phyloP scores from a whole-genome alignment of 2,797 vertebrate genomes.

The Falco concolor region DNA sequence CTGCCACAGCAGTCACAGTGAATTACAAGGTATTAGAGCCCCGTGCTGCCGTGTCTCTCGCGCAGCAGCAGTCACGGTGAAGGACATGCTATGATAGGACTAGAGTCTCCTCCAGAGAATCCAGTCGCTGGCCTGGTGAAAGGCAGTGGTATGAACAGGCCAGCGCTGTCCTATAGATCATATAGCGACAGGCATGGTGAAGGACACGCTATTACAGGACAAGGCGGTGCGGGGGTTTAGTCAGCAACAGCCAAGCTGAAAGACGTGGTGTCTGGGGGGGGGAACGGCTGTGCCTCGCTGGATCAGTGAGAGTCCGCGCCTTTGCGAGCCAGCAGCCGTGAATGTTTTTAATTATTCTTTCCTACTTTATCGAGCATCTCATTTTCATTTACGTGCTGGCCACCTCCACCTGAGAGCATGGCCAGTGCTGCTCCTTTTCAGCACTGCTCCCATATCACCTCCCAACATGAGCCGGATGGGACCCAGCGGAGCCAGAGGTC shows the following conservation, averaged over 20 bases:
- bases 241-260: neutral
- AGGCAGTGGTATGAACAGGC: neutral
- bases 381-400: neutral
- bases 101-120: constrained; percentile 27
- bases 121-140: neutral
- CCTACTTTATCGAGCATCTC: constrained; percentile 25
- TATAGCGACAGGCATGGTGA: neutral
- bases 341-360: constrained; percentile 24
- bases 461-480: neutral
- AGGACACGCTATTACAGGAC: constrained; percentile 23
- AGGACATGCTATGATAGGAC: constrained; percentile 59
- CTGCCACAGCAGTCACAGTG: constrained; percentile 57
- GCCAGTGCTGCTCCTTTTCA: neutral
- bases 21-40: constrained; percentile 62
- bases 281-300: neutral
- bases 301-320: neutral
- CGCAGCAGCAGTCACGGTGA: constrained; percentile 52
- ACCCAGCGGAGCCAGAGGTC: neutral
- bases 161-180: constrained; percentile 46
- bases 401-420: neutral
- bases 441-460: neutral
- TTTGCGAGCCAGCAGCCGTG: neutral
- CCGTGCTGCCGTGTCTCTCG: neutral
- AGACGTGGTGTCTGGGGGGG: neutral
- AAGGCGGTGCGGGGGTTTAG: neutral